Evolutionary conservation across 2,888 invertebrate genomes (phyloP).

Genomic region (Drosophila melanosoma): DNA sequence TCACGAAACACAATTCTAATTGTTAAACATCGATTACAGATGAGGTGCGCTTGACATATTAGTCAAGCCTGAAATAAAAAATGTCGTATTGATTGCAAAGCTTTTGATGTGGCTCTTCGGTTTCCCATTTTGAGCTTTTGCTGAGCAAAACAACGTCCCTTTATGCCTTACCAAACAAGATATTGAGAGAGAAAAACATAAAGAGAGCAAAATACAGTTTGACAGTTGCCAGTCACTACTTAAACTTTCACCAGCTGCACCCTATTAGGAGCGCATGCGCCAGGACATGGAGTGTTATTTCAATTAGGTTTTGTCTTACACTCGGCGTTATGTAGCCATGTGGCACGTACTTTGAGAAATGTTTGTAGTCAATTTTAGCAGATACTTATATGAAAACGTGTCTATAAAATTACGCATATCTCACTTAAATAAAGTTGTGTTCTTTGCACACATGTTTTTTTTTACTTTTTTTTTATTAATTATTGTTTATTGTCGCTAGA

Average conservation of each 20-base stretch:
- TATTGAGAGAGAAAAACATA: slow-evolving; percentile 10
- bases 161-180: slow-evolving; percentile 15
- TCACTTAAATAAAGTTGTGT: neutral
- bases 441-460: neutral
- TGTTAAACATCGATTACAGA: slow-evolving; percentile 18
- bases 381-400: neutral
- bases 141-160: slow-evolving; percentile 21
- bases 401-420: neutral
- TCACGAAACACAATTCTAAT: slow-evolving; percentile 1
- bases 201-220: slow-evolving; percentile 18
- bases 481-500: neutral
- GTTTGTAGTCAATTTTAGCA: neutral
- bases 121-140: slow-evolving; percentile 46
- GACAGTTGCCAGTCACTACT: slow-evolving; percentile 53
- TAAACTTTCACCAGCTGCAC: slow-evolving; percentile 32
- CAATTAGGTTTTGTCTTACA: slow-evolving; percentile 6
- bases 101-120: slow-evolving; percentile 36
- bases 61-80: slow-evolving; percentile 41
- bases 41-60: slow-evolving; percentile 20
- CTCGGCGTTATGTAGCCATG: neutral
- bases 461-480: neutral
- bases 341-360: neutral
- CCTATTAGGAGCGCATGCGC: slow-evolving; percentile 52
- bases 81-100: slow-evolving; percentile 62
- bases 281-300: slow-evolving; percentile 2